These are phyloP conservation scores for Meles meles DNA, from an alignment of 2,113 vertebrate genomes.

Conservation along the genomic window DNA sequence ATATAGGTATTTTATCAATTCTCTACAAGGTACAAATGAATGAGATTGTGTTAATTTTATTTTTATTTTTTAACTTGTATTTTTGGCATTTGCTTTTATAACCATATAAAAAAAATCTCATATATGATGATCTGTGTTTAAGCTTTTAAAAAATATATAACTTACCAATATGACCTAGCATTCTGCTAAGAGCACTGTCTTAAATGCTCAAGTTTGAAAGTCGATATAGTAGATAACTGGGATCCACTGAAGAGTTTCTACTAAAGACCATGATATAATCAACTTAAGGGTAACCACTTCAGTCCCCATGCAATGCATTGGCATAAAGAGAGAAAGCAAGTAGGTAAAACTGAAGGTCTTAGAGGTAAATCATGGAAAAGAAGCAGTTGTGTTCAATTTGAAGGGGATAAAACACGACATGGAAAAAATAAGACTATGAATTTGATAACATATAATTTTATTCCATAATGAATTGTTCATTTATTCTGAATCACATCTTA, in stretches of 20 bases:
- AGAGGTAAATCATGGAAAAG: background rate
- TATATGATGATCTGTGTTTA: background rate
- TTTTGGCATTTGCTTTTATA: background rate
- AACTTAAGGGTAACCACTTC: background rate
- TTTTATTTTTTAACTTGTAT: background rate
- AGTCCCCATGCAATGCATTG: background rate
- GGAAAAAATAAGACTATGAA: background rate
- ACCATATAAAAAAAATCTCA: background rate
- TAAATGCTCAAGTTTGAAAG: background rate
- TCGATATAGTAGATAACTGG: background rate
- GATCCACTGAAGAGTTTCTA: background rate
- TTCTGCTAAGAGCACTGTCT: background rate
- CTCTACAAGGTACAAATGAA: background rate
- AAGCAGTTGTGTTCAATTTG: background rate
- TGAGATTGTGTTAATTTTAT: background rate
- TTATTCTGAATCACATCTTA: background rate
- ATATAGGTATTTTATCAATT: background rate
- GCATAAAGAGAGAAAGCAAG: background rate
- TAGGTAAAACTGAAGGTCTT: background rate
- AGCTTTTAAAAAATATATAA: background rate
- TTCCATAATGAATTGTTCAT: background rate
- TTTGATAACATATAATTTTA: background rate
- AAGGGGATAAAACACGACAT: background rate
- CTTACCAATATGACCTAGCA: background rate
- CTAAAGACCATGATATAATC: background rate